These are phyloP conservation scores for Distichodus sexfasciatus DNA, from an alignment of 2,797 vertebrate genomes.

Conservation along the genomic window DNA sequence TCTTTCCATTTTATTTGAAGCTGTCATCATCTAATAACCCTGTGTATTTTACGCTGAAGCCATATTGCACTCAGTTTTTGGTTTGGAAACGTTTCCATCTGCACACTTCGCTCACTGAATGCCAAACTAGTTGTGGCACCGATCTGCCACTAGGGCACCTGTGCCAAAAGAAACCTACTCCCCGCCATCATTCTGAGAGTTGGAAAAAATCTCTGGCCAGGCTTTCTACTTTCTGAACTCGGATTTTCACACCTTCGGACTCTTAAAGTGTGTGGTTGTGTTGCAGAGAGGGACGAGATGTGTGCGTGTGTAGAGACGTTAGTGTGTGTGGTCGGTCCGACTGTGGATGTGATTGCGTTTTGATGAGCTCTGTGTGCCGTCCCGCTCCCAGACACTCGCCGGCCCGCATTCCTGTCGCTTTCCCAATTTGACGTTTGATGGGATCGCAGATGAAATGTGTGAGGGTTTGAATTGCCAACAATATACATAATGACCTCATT, in stretches of 20 bases:
- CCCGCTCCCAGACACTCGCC: conserved; percentile 66
- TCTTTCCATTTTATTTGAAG: too few relatives aligned
- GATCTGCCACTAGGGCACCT: too few relatives aligned
- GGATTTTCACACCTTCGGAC: conserved; percentile 19
- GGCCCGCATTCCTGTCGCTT: conserved; percentile 71
- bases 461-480: conserved; percentile 82
- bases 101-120: too few relatives aligned
- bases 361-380: conserved; percentile 73
- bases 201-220: too few relatives aligned
- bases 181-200: too few relatives aligned
- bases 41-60: too few relatives aligned
- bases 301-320: conserved; percentile 37
- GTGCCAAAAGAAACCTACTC: too few relatives aligned
- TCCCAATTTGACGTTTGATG: conserved; percentile 88
- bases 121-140: too few relatives aligned
- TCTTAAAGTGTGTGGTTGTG: conserved; percentile 36
- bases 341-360: conserved; percentile 73
- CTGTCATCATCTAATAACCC: too few relatives aligned
- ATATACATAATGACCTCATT: conserved; percentile 86
- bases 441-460: conserved; percentile 87
- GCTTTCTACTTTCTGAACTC: background rate
- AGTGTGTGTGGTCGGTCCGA: conserved; percentile 60
- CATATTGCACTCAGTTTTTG: too few relatives aligned
- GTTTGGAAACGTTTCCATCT: too few relatives aligned
- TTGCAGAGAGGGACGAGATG: background rate